Percentiles rank a stretch among this genome's conserved stretches.
phyloP scores from a whole-genome alignment of 2,888 invertebrate species.

The Argyresthia albistria region DNA sequence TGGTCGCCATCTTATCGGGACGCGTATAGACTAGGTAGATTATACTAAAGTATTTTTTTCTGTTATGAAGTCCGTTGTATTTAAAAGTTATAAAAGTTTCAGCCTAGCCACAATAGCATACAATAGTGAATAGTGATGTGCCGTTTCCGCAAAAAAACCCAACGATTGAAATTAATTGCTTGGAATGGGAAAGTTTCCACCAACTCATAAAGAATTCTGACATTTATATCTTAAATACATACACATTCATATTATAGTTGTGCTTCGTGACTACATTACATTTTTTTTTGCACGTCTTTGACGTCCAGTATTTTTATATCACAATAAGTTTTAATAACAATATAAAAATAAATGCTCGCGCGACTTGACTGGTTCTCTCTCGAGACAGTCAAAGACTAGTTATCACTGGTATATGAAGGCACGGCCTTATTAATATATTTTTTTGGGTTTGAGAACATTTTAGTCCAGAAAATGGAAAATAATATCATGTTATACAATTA shows the following conservation, averaged over 20 bases:
- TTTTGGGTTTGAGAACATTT: neutral
- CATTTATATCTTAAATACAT: no score
- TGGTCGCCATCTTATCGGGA: no score
- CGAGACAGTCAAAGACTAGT: conserved; percentile 55
- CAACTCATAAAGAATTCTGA: no score
- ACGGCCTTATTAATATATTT: conserved; percentile 23
- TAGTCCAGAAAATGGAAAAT: neutral
- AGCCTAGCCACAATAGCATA: neutral
- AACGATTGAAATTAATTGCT: no score
- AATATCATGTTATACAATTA: neutral
- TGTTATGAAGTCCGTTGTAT: conserved; percentile 13
- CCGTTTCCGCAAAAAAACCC: neutral
- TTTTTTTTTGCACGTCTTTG: conserved; percentile 1
- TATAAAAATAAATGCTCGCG: conserved; percentile 69
- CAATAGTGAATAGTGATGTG: no score
- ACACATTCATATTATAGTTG: conserved; percentile 13
- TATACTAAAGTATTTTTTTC: no score
- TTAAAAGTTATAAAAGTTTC: conserved; percentile 11
- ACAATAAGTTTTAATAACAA: conserved; percentile 43
- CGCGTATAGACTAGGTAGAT: no score
- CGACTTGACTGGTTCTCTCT: conserved; percentile 43
- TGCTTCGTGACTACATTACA: conserved; percentile 18
- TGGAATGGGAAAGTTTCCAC: no score
- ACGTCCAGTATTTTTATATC: conserved; percentile 23
- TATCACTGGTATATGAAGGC: conserved; percentile 63